Conservation (phyloP, 2,888 invertebrate genomes). For the Cephalotes varians region DNA sequence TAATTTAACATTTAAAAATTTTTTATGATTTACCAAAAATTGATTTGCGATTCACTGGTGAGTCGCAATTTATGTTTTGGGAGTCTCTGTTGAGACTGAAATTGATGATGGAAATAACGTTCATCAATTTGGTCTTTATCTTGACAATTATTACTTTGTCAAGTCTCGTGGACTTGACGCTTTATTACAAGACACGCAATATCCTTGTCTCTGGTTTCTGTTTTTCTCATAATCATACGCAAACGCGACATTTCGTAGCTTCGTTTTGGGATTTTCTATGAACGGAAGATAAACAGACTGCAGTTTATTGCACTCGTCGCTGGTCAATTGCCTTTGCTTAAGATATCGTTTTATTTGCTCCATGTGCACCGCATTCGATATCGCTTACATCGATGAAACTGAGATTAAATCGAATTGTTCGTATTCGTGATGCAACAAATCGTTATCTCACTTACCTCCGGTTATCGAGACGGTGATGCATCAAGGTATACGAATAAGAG, state of each 20-base stretch:
- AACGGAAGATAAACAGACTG: constrained; percentile 72
- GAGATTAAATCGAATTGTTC: constrained; percentile 25
- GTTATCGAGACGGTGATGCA: constrained; percentile 18
- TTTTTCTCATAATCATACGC: background rate
- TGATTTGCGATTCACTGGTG: too few species aligned
- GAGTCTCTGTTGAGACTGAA: too few species aligned
- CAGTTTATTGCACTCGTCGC: constrained; percentile 54
- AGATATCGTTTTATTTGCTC: constrained; percentile 69
- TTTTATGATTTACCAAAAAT: too few species aligned
- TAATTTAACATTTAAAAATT: too few species aligned
- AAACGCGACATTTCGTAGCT: constrained; percentile 39
- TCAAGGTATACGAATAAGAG: background rate
- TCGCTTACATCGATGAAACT: constrained; percentile 14
- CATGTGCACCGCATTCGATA: constrained; percentile 56
- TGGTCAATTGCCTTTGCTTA: constrained; percentile 64
- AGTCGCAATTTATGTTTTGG: too few species aligned
- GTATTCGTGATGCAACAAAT: constrained; percentile 1
- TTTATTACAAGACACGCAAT: background rate
- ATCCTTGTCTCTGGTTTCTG: background rate
- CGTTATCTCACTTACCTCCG: background rate
- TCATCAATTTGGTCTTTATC: background rate
- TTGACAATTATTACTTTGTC: background rate
- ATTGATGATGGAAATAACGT: constrained; percentile 46
- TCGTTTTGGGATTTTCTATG: constrained; percentile 66
- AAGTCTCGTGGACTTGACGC: background rate